Evolutionary conservation across 2,113 vertebrate genomes (phyloP), one percentile per base, ranked within the genome.

Genomic region (Chaenogobius annularis): DNA sequence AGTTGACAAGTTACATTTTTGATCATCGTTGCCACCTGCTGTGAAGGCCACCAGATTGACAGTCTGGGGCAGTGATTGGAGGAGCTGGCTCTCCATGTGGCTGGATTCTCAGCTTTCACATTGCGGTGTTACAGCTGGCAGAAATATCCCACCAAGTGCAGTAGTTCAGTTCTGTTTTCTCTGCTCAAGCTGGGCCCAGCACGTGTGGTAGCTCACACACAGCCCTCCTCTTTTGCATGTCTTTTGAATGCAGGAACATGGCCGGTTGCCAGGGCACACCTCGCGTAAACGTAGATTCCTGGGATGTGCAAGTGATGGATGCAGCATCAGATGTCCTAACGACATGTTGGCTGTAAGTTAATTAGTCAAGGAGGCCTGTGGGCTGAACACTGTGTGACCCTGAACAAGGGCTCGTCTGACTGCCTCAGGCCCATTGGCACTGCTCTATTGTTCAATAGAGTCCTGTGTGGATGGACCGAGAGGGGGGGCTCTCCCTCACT

Each of bases 361-460:
- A 91, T 92, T 92, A 89, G 90, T 89, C 90, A 90, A 83, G 82
- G 86, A 89, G 87, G 88, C 86, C 82, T 83, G 87, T 79, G 71
- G 82, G 86, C 89, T 84, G 90, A 89, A 88, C 89, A 91, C 84
- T 75, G 87, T 69, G 85, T 89, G 86, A 91, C 91, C 88, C 90
- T 85, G 86, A 90, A 90, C 90, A 90, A 87, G 87, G 83, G 86
- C 80, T 84, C 72, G 88, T 91, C 89, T 90, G 90, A 91, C 88
- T 89, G 89, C 88, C 87, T 80, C 80, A 20, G 90, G 90, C 85
- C 85, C 84, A 85, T 74, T 87, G 82, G 87, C 85, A 84, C 81
- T 64, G 90, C 90, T 86, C 86, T 90, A 93, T 92, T 92, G 89
- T 92, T 92, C 89, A 90, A 88, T 90, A 85, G 88, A 89, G 86